Percentiles rank a stretch among this genome's conserved stretches.
Evolutionary conservation across 1,140 invertebrate genomes (phyloP).

Genomic region (Heliconius congener): DNA sequence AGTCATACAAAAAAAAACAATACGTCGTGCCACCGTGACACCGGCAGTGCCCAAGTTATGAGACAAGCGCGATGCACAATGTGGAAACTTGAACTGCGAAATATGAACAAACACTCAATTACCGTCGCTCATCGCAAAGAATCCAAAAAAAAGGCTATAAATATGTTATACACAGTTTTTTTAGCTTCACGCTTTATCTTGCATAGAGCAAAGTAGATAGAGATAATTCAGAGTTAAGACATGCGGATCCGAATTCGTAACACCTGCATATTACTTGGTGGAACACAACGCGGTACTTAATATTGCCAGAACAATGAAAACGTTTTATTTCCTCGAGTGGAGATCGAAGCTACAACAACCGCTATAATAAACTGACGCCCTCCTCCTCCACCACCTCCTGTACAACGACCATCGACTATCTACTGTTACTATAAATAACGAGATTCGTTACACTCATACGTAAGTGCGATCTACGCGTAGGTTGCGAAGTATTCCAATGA

Average conservation of each 20-base stretch:
- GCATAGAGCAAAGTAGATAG: too few species aligned
- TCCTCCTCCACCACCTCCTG: too few species aligned
- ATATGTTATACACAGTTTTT: not conserved
- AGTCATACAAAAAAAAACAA: slow-evolving; percentile 31
- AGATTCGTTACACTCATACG: slow-evolving; percentile 8
- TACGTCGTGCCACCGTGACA: slow-evolving; percentile 28
- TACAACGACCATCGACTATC: too few species aligned
- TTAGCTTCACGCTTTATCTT: not conserved
- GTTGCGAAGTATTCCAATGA: slow-evolving; percentile 7
- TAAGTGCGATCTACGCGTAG: slow-evolving; percentile 8
- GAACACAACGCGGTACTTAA: too few species aligned
- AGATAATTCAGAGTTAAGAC: too few species aligned
- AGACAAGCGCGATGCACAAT: not conserved
- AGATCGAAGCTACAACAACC: too few species aligned
- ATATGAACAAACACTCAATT: not conserved
- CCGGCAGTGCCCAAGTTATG: not conserved
- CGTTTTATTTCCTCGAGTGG: too few species aligned
- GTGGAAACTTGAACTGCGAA: not conserved
- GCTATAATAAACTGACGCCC: too few species aligned
- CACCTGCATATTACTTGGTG: too few species aligned
- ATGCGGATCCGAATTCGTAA: too few species aligned
- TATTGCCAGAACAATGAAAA: too few species aligned
- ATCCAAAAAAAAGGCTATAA: not conserved
- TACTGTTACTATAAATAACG: slow-evolving; percentile 3
- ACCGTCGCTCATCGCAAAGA: not conserved